Conservation (phyloP, 2,113 vertebrate species). For the Poecilia latipinna region DNA sequence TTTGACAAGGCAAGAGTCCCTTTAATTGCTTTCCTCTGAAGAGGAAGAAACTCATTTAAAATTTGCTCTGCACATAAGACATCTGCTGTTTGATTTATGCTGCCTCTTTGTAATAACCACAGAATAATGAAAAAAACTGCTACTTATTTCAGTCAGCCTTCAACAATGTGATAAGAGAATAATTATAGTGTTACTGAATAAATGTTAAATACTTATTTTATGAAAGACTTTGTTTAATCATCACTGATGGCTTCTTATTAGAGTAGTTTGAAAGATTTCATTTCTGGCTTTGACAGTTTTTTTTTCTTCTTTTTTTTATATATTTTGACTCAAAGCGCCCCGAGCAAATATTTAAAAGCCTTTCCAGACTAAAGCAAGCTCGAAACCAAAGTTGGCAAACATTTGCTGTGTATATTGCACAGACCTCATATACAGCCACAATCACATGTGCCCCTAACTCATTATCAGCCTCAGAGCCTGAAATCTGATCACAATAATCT, state of each 20-base stretch:
- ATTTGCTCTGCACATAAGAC: conserved; percentile 26
- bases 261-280: conserved; percentile 31
- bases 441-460: conserved; percentile 56
- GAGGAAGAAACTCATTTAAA: conserved; percentile 34
- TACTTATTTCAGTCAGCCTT: conserved; percentile 47
- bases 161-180: conserved; percentile 47
- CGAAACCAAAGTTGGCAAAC: conserved; percentile 67
- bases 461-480: conserved; percentile 62
- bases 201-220: conserved; percentile 53
- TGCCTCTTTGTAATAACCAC: conserved; percentile 40
- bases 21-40: conserved; percentile 60
- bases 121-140: conserved; percentile 29
- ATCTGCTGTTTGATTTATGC: conserved; percentile 49
- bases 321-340: conserved; percentile 59
- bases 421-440: conserved; percentile 53
- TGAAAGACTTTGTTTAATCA: conserved; percentile 49
- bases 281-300: conserved; percentile 57
- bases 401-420: conserved; percentile 62
- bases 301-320: conserved; percentile 16
- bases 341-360: conserved; percentile 63
- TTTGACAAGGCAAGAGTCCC: conserved; percentile 46
- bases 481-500: conserved; percentile 76
- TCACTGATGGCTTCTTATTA: conserved; percentile 42
- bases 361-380: conserved; percentile 63
- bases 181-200: conserved; percentile 43